phyloP scores from a whole-genome alignment of 2,888 invertebrate genomes.

The Hedychridium roseum region DNA sequence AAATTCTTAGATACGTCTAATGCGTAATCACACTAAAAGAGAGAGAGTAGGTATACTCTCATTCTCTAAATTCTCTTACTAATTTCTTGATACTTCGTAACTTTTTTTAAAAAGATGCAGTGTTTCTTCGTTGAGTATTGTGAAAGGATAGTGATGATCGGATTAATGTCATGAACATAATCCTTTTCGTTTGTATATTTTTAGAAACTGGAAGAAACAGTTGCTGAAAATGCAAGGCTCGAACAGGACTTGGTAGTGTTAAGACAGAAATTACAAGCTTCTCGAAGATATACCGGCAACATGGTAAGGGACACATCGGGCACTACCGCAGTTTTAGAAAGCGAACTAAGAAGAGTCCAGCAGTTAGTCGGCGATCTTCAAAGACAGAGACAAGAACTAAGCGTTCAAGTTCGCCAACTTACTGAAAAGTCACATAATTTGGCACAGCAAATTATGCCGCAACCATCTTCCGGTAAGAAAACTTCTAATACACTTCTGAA shows the following conservation, averaged over 20 bases:
- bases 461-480: constrained; percentile 31
- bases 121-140: no score
- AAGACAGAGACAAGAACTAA: constrained; percentile 84
- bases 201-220: constrained; percentile 89
- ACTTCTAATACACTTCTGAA: no score
- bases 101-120: no score
- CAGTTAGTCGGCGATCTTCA: constrained; percentile 85
- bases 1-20: no score
- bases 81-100: no score
- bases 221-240: constrained; percentile 86
- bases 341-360: constrained; percentile 85
- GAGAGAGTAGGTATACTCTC: no score
- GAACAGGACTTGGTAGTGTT: constrained; percentile 88
- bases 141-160: no score
- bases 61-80: no score
- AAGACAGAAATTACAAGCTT: constrained; percentile 82
- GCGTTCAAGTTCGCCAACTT: constrained; percentile 84
- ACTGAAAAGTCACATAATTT: constrained; percentile 82
- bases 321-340: constrained; percentile 75
- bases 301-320: constrained; percentile 57
- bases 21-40: no score
- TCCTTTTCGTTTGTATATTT: constrained; percentile 7
- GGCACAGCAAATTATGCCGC: constrained; percentile 70
- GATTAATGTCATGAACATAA: background rate
- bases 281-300: constrained; percentile 67